Percentiles rank a stretch among this genome's conserved stretches.
phyloP scores from a whole-genome alignment of 2,888 invertebrate genomes.

The Pyrochroa serraticornis region DNA sequence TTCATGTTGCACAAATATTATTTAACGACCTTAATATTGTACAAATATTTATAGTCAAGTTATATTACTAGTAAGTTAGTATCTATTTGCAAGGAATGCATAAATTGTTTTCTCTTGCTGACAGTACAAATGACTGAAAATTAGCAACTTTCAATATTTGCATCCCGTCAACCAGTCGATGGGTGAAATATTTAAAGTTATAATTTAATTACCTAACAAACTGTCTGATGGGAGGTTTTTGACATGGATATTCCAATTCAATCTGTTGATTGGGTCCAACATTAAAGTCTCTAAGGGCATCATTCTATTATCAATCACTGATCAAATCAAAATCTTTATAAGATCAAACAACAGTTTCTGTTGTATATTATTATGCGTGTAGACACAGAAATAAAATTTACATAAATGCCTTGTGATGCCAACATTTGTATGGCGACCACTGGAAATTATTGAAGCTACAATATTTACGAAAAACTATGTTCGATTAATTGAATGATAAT shows the following conservation, averaged over 20 bases:
- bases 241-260: slow-evolving; percentile 31
- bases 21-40: slow-evolving; percentile 2
- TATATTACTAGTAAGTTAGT: background rate
- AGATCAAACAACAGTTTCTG: background rate
- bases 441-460: no score
- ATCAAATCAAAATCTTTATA: slow-evolving; percentile 10
- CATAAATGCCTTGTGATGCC: no score
- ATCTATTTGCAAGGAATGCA: slow-evolving; percentile 38
- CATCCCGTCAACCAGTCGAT: slow-evolving; percentile 22
- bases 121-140: slow-evolving; percentile 49
- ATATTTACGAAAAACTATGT: no score
- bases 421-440: no score
- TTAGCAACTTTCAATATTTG: slow-evolving; percentile 26
- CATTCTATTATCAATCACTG: slow-evolving; percentile 16
- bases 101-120: slow-evolving; percentile 49
- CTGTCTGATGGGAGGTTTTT: slow-evolving; percentile 17
- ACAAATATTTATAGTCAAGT: slow-evolving; percentile 8
- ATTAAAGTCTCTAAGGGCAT: slow-evolving; percentile 16
- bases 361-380: slow-evolving; percentile 3
- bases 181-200: slow-evolving; percentile 22
- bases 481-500: no score
- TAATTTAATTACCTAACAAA: background rate
- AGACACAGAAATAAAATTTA: slow-evolving; percentile 23
- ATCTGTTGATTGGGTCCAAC: slow-evolving; percentile 37
- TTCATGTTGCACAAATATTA: slow-evolving; percentile 21